Conservation (phyloP, 2,888 invertebrate genomes). For the Mimumesa dahlbomi region DNA sequence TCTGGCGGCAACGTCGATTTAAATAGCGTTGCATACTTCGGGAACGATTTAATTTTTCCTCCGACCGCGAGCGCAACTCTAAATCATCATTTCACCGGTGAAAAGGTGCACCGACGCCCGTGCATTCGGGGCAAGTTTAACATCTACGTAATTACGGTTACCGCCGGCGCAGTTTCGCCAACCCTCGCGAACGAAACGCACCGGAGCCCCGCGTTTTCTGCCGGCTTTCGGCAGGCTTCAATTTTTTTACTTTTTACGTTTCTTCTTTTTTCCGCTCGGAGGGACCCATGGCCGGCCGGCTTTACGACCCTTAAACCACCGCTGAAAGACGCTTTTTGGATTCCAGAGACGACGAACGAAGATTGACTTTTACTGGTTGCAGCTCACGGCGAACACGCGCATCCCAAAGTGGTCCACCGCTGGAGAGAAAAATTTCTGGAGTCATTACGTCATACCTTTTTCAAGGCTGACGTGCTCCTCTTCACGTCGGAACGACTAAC, state of each 20-base stretch:
- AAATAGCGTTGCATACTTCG: no score
- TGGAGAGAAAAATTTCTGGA: not conserved
- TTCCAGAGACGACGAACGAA: not conserved
- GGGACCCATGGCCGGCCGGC: not conserved
- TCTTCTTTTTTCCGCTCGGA: not conserved
- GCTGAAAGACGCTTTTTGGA: slow-evolving; percentile 4
- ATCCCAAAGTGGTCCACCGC: no score
- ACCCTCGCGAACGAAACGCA: no score
- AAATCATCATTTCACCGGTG: slow-evolving; percentile 1
- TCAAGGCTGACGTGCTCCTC: no score
- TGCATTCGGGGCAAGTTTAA: slow-evolving; percentile 7
- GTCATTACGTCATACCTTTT: not conserved
- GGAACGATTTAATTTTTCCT: not conserved
- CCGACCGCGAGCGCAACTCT: not conserved
- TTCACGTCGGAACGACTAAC: no score
- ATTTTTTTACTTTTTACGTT: no score
- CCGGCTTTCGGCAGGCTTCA: not conserved
- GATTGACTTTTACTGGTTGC: slow-evolving; percentile 4
- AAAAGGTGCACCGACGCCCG: no score
- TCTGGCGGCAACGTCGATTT: no score
- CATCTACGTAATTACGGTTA: slow-evolving; percentile 14
- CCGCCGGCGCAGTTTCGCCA: slow-evolving; percentile 5
- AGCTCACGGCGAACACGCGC: not conserved
- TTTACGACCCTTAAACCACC: slow-evolving; percentile 7
- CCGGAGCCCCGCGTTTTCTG: no score